These are phyloP conservation scores for Myxocyprinus asiaticus DNA, from an alignment of 2,113 vertebrate genomes.

Conservation along the genomic window DNA sequence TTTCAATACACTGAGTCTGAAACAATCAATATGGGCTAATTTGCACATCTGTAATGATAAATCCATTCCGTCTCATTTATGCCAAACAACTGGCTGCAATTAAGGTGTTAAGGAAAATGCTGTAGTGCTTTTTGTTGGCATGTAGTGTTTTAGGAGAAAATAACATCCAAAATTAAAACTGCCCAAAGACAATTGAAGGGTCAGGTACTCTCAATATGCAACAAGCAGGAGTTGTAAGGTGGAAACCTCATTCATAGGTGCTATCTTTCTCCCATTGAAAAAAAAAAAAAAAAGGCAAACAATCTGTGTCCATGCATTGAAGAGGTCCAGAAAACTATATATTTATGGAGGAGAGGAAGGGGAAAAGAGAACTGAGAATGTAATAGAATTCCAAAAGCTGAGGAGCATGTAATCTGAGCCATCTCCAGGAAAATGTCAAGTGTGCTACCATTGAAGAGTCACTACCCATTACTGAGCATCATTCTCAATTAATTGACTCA, in stretches of 20 bases:
- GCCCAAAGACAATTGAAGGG: no score
- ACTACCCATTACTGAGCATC: constrained; percentile 37
- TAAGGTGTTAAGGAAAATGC: no score
- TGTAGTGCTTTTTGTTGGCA: no score
- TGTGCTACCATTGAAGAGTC: constrained; percentile 35
- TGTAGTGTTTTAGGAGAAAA: no score
- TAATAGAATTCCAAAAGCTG: not conserved
- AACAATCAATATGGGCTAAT: no score
- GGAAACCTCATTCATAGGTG: not conserved
- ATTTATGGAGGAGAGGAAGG: not conserved
- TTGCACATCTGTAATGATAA: no score
- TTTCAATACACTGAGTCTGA: no score
- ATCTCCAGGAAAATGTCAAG: constrained; percentile 55
- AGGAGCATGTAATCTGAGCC: constrained; percentile 45
- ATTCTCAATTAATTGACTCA: constrained; percentile 56
- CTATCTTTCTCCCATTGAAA: no score
- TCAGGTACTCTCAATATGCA: not conserved
- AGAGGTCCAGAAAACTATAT: not conserved
- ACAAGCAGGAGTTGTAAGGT: not conserved
- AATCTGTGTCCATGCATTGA: not conserved
- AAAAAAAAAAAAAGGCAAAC: not conserved
- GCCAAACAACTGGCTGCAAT: no score
- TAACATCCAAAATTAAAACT: no score
- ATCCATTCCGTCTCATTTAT: no score
- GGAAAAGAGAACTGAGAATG: not conserved